Evolutionary conservation across 2,888 invertebrate genomes (phyloP).

Genomic region (Caenorhabditis drosophilae): DNA sequence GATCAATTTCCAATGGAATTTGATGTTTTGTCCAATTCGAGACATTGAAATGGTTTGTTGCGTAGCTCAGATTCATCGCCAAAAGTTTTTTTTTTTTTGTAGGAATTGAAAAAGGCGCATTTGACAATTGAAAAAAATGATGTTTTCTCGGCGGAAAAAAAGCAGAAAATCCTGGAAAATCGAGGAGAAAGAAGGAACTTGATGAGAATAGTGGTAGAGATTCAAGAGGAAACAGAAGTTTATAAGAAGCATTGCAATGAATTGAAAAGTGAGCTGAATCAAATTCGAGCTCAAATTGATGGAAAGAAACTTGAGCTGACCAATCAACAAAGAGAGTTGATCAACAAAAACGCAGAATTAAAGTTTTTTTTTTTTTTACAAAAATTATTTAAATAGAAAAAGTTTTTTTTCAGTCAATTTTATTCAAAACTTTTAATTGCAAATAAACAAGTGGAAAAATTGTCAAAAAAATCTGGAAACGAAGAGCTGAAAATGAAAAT

Average conservation of each 20-base stretch:
- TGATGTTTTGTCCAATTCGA: slow-evolving; percentile 18
- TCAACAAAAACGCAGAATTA: background rate
- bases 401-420: no score
- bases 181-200: background rate
- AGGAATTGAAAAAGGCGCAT: slow-evolving; percentile 2
- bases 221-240: slow-evolving; percentile 1
- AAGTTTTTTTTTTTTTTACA: no score
- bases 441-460: no score
- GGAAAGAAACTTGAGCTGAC: background rate
- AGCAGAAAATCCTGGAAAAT: background rate
- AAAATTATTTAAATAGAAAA: no score
- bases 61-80: no score
- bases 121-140: slow-evolving; percentile 9
- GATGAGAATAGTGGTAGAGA: slow-evolving; percentile 46
- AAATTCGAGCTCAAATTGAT: background rate
- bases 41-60: slow-evolving; percentile 9
- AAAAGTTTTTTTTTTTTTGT: no score
- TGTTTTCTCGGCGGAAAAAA: slow-evolving; percentile 4
- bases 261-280: background rate
- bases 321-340: background rate
- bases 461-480: no score
- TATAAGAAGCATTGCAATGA: background rate
- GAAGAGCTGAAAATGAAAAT: no score
- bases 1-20: slow-evolving; percentile 15
- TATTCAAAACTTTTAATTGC: no score